Base-by-base conservation (phyloP, 1,140 invertebrate species). In the Papilio xuthus region DNA sequence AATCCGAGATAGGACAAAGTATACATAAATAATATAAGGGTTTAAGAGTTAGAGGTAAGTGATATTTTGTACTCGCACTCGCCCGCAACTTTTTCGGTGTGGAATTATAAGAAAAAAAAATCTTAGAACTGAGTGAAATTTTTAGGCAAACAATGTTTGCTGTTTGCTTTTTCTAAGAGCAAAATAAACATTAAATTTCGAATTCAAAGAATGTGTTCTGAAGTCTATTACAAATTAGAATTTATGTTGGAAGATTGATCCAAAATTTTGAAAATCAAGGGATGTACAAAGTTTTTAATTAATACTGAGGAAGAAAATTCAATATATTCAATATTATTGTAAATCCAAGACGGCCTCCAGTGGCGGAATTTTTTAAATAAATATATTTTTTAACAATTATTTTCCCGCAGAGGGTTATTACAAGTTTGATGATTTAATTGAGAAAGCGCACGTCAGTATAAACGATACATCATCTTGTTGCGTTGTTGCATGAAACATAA, bases 51-150 rank as follows among this genome's bases (percentile, higher is more conserved):
- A 4, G 4, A 37, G 32, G 32, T 37, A 37, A 37, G 32, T 37
- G 4, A 37, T 37, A 37, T 37, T 37, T 37, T 37, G 32, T 6
- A 6, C 32, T 37, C 4, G 32, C 0, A 3, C 0, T 37, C 32
- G 32, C 32, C 7, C 32, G 32, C 32, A 37, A 37, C 32, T 37
- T 37, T 3, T 7, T 6, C 32, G 7, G 1, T 37, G 32, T 7
- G 32, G 32, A 37, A 37, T 37, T 37, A 37, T 6, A 37, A 37
- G n/a, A n/a, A n/a, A n/a, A n/a, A n/a, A n/a, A n/a, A n/a, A n/a
- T n/a, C n/a, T n/a, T 67, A 28, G 23, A 67, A 67, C 20, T 10
- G n/a, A 56, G 60, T 23, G 28, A 67, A 28, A 67, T 67, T 67
- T 28, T 4, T 0, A 67, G 26, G 26, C 23, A 28, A 60, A 28